Evolutionary conservation across 2,888 invertebrate genomes (phyloP).

Genomic region (Aspidapion aeneum): DNA sequence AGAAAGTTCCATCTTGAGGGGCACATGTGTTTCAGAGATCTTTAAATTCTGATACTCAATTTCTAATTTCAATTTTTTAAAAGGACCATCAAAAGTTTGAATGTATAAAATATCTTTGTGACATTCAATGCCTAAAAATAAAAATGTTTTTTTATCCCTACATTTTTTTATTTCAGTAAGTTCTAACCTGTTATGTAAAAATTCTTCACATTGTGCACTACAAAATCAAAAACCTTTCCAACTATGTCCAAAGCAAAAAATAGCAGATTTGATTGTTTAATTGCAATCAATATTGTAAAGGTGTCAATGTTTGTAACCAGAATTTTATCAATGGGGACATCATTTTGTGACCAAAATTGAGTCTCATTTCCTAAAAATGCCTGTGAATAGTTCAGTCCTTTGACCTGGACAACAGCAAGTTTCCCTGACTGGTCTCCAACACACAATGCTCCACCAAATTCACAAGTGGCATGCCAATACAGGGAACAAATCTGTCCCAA

Average conservation of each 20-base stretch:
- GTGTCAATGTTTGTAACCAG: slow-evolving; percentile 30
- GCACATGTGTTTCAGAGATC: slow-evolving; percentile 33
- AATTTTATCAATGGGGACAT: slow-evolving; percentile 37
- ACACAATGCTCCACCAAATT: slow-evolving; percentile 36
- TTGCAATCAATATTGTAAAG: slow-evolving; percentile 34
- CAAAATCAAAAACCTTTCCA: slow-evolving; percentile 36
- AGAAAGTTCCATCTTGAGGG: slow-evolving; percentile 32
- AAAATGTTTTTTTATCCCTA: too few species aligned
- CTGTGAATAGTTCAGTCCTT: slow-evolving; percentile 30
- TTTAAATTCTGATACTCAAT: slow-evolving; percentile 33
- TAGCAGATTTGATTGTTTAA: slow-evolving; percentile 36
- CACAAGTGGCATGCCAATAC: slow-evolving; percentile 34
- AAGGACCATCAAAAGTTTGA: slow-evolving; percentile 35
- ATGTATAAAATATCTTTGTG: slow-evolving; percentile 35
- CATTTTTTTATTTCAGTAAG: too few species aligned
- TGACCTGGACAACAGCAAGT: slow-evolving; percentile 34
- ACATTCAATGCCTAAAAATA: slow-evolving; percentile 37
- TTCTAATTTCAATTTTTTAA: slow-evolving; percentile 38
- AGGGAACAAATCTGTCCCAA: slow-evolving; percentile 34
- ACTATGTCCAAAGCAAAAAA: slow-evolving; percentile 34
- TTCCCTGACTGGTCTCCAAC: slow-evolving; percentile 38
- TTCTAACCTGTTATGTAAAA: slow-evolving; percentile 39
- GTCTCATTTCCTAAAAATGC: slow-evolving; percentile 28
- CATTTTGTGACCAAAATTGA: slow-evolving; percentile 32
- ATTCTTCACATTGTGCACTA: slow-evolving; percentile 33